phyloP scores from a whole-genome alignment of 2,797 vertebrate genomes.

The Sebastes hubbsi region DNA sequence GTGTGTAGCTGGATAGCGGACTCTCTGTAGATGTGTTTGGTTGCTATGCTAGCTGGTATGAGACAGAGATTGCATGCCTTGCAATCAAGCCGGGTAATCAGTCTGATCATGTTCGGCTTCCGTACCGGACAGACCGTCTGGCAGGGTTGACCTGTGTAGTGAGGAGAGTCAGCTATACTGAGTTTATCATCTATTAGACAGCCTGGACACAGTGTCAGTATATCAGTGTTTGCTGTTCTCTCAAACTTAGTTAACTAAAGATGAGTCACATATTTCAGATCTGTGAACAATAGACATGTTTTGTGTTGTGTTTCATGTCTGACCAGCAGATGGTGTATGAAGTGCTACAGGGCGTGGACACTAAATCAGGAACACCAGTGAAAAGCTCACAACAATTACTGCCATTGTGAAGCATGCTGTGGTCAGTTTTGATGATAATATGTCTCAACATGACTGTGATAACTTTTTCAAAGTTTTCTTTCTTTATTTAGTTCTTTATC shows the following conservation, averaged over 20 bases:
- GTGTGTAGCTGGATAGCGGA: conserved; percentile 8
- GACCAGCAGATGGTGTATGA: conserved; percentile 51
- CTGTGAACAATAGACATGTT: neutral
- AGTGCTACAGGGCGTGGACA: conserved; percentile 22
- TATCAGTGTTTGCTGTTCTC: neutral
- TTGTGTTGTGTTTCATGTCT: neutral
- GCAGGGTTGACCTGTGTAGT: no score
- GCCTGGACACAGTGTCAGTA: rapidly evolving
- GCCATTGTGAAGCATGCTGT: neutral
- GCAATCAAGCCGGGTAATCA: conserved; percentile 76
- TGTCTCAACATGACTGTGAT: neutral
- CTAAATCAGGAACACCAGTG: neutral
- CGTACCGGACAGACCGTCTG: conserved; percentile 59
- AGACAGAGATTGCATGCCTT: conserved; percentile 79
- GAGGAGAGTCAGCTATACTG: rapidly evolving
- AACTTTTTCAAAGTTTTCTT: no score
- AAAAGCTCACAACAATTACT: neutral
- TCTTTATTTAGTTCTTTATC: no score
- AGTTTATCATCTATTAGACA: neutral
- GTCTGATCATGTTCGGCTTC: conserved; percentile 75
- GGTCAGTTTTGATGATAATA: neutral
- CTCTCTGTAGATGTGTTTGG: conserved; percentile 35
- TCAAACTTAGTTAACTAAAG: neutral
- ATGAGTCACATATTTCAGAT: neutral
- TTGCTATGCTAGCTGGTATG: conserved; percentile 65